Conservation (phyloP, 2,113 vertebrate genomes). For the Beaufortia kweichowensis region DNA sequence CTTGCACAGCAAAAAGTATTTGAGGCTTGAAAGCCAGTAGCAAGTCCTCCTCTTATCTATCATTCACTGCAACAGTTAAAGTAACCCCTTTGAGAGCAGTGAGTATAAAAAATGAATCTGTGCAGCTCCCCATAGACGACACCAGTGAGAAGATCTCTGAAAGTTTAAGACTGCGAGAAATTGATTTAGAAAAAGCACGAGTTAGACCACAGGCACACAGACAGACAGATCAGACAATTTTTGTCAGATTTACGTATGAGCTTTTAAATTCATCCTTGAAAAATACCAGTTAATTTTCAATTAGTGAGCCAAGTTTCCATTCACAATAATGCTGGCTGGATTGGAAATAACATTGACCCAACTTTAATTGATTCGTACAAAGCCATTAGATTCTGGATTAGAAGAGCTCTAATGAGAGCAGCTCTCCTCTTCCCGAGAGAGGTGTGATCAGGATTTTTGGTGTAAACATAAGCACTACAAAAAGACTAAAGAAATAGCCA, state of each 20-base stretch:
- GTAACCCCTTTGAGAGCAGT: no score
- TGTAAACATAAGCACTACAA: constrained; percentile 22
- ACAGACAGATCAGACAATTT: background rate
- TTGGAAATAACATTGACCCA: constrained; percentile 43
- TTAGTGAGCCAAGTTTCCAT: constrained; percentile 39
- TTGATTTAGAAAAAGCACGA: background rate
- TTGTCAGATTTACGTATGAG: constrained; percentile 1
- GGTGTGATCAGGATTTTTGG: constrained; percentile 2
- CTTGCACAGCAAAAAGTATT: background rate
- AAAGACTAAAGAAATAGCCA: background rate
- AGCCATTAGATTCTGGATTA: constrained; percentile 42
- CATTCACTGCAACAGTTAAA: no score
- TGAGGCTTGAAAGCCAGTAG: no score
- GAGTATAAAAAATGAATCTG: no score
- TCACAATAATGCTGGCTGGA: constrained; percentile 11
- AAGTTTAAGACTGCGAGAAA: no score
- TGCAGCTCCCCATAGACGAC: no score
- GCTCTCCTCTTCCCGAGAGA: background rate
- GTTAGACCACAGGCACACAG: background rate
- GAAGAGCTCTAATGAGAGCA: constrained; percentile 3
- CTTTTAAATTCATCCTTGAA: background rate
- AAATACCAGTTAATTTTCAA: constrained; percentile 40
- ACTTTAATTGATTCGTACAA: constrained; percentile 43
- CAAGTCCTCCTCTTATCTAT: no score
- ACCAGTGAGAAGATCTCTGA: no score